Percentiles rank a stretch among this genome's conserved stretches.
phyloP scores from a whole-genome alignment of 2,888 invertebrate genomes.

The Gandaritis pyraliata region DNA sequence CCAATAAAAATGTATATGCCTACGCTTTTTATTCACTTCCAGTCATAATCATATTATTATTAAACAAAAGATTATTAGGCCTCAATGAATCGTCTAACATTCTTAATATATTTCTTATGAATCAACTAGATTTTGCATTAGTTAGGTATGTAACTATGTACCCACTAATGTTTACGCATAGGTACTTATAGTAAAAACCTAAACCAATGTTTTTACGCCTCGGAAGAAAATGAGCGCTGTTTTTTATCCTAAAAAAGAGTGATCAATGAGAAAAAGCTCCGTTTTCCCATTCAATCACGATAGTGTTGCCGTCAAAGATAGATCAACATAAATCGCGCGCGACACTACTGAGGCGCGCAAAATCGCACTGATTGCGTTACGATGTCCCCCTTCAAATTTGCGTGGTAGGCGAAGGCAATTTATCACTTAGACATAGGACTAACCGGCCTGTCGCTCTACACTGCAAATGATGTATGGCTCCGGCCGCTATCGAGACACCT shows the following conservation, averaged over 20 bases:
- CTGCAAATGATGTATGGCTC: constrained; percentile 68
- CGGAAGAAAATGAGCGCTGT: constrained; percentile 4
- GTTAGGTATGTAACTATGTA: no score
- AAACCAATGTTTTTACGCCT: not conserved
- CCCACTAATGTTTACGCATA: no score
- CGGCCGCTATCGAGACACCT: constrained; percentile 52
- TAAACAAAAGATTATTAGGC: no score
- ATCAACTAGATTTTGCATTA: no score
- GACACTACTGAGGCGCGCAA: constrained; percentile 75
- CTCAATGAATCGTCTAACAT: no score
- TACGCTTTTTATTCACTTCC: no score
- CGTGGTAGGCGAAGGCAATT: constrained; percentile 77
- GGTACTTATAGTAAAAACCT: no score
- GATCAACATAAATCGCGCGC: constrained; percentile 62
- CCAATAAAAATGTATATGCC: no score
- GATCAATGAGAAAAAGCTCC: constrained; percentile 20
- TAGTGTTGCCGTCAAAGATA: constrained; percentile 47
- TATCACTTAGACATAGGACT: constrained; percentile 82
- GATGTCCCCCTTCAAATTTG: constrained; percentile 80
- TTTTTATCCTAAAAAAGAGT: constrained; percentile 17
- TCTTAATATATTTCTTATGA: no score
- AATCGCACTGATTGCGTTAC: constrained; percentile 73
- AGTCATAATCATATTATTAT: no score
- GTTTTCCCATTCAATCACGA: constrained; percentile 30
- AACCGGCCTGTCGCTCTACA: constrained; percentile 63